Evolutionary conservation across 2,113 vertebrate species (phyloP).

Genomic region (Andinoacara biseriatus): DNA sequence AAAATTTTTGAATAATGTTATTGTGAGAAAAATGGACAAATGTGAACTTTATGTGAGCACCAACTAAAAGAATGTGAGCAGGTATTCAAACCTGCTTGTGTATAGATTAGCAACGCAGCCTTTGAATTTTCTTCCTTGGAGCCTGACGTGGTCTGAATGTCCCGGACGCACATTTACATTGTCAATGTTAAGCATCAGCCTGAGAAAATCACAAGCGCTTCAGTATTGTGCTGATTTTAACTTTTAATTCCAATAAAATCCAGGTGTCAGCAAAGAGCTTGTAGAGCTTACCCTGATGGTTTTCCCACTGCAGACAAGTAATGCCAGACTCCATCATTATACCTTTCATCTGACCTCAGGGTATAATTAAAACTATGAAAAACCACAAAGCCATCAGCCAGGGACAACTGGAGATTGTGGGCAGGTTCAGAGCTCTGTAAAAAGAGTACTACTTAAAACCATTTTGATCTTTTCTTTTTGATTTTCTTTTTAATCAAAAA

Average conservation of each 20-base stretch:
- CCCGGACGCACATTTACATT: constrained; percentile 34
- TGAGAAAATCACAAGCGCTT: constrained; percentile 35
- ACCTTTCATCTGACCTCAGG: constrained; percentile 77
- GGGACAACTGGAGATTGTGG: constrained; percentile 76
- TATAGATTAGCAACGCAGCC: constrained; percentile 88
- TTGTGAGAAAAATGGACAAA: not conserved
- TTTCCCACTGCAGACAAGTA: constrained; percentile 80
- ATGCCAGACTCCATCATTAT: constrained; percentile 84
- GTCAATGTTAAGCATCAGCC: constrained; percentile 66
- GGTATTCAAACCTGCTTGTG: constrained; percentile 78
- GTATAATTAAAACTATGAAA: constrained; percentile 67
- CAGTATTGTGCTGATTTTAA: not conserved
- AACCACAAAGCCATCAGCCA: constrained; percentile 80
- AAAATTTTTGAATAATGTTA: not conserved
- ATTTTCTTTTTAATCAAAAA: not conserved
- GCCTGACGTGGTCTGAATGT: not conserved
- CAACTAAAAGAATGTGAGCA: not conserved
- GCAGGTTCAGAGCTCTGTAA: constrained; percentile 9
- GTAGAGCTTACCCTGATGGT: constrained; percentile 73
- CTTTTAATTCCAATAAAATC: not conserved
- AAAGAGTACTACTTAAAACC: not conserved
- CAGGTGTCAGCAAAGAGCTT: not conserved
- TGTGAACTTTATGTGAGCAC: not conserved
- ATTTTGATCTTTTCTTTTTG: not conserved
- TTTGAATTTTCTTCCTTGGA: constrained; percentile 75